phyloP scores from a whole-genome alignment of 1,140 invertebrate species.

The Lutraria rhynchaena region DNA sequence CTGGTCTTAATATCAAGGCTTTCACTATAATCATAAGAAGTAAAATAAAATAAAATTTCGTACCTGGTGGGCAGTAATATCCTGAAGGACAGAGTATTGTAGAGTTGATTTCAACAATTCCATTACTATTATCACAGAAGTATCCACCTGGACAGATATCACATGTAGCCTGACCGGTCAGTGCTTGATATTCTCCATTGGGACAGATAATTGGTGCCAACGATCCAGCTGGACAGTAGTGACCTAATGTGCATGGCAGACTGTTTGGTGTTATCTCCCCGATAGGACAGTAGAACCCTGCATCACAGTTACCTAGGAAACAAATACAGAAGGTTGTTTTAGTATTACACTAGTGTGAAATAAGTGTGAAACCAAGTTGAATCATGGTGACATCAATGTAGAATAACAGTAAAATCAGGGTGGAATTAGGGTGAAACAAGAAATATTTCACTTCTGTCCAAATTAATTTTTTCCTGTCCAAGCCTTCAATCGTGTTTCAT shows the following conservation, averaged over 20 bases:
- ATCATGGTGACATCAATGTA: too few relatives aligned
- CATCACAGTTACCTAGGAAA: conserved; percentile 73
- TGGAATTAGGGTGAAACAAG: too few relatives aligned
- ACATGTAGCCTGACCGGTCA: conserved; percentile 71
- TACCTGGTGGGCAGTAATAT: conserved; percentile 78
- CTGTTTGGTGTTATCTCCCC: conserved; percentile 69
- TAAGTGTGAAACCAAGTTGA: too few relatives aligned
- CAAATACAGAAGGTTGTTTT: too few relatives aligned
- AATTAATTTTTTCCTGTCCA: too few relatives aligned
- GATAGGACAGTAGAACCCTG: conserved; percentile 78
- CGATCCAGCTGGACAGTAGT: conserved; percentile 75
- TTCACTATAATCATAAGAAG: too few relatives aligned
- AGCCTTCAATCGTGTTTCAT: too few relatives aligned
- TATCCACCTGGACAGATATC: conserved; percentile 77
- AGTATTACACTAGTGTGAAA: too few relatives aligned
- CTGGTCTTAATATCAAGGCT: too few relatives aligned
- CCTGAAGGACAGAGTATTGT: conserved; percentile 78
- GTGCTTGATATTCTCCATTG: conserved; percentile 76
- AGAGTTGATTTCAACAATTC: conserved; percentile 76
- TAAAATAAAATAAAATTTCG: conserved; percentile 5
- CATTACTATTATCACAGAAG: conserved; percentile 79
- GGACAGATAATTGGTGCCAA: conserved; percentile 75
- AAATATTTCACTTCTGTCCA: too few relatives aligned
- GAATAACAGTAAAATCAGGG: too few relatives aligned
- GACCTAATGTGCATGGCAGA: conserved; percentile 72